A percentile compares a stretch with the other conserved stretches of the same genome.
Evolutionary conservation across 1,140 invertebrate genomes (phyloP).

Genomic region (Ladona fulva): DNA sequence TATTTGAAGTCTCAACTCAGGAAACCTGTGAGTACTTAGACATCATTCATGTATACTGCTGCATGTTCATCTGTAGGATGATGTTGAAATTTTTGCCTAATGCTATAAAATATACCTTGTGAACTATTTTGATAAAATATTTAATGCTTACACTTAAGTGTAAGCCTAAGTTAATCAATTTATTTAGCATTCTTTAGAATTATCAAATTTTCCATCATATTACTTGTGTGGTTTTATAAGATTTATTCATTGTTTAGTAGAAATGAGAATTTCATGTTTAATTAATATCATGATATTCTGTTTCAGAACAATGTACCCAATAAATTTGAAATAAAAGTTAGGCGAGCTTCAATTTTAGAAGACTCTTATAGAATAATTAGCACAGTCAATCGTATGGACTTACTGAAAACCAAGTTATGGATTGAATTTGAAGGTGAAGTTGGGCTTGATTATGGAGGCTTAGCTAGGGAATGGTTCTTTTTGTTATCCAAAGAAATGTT

Average conservation of each 20-base stretch:
- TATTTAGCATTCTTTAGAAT: no score
- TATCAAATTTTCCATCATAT: no score
- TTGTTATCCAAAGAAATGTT: conserved; percentile 98
- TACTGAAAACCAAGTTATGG: conserved; percentile 95
- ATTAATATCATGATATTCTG: conserved; percentile 18
- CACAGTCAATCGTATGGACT: conserved; percentile 71
- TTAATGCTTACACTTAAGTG: no score
- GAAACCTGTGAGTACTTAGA: conserved; percentile 77
- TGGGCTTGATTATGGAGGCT: conserved; percentile 94
- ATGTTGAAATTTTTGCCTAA: no score
- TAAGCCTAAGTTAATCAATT: no score
- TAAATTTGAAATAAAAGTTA: conserved; percentile 95
- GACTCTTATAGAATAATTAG: conserved; percentile 89
- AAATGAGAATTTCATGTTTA: no score
- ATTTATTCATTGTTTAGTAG: no score
- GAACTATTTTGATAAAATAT: no score
- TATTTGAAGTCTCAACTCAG: conserved; percentile 92
- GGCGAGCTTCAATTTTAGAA: conserved; percentile 83
- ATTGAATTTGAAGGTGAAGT: conserved; percentile 97
- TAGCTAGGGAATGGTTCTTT: conserved; percentile 97
- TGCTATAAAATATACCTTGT: no score
- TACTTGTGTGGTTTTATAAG: no score
- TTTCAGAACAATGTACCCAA: conserved; percentile 87
- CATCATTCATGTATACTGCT: not conserved
- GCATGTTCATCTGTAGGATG: no score